Evolutionary conservation across 1,140 invertebrate genomes (phyloP).

Genomic region (Battus philenor): DNA sequence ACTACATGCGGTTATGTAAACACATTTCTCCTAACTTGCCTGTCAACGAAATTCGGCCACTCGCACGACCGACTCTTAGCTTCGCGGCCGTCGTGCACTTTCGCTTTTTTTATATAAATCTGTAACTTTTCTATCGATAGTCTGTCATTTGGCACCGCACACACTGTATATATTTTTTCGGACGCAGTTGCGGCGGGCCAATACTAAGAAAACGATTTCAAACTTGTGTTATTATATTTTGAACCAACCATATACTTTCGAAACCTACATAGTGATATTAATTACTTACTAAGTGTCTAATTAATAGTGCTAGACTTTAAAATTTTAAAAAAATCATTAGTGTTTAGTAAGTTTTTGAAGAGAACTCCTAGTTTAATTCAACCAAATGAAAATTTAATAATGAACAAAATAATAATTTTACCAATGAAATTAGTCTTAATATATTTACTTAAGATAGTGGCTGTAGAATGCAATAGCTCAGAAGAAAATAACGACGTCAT

Average conservation of each 20-base stretch:
- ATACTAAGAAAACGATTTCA: not conserved
- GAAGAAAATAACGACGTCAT: conserved; percentile 17
- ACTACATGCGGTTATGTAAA: conserved; percentile 37
- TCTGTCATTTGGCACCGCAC: not conserved
- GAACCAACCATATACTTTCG: no score
- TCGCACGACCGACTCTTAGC: conserved; percentile 26
- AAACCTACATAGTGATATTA: no score
- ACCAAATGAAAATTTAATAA: conserved; percentile 5
- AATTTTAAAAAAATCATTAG: no score
- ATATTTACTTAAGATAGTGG: conserved; percentile 19
- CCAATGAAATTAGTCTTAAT: conserved; percentile 19
- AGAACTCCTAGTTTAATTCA: no score
- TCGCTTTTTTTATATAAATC: conserved; percentile 35
- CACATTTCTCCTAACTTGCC: conserved; percentile 47
- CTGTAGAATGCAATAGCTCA: not conserved
- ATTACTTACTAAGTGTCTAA: no score
- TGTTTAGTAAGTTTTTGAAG: no score
- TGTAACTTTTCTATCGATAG: conserved; percentile 15
- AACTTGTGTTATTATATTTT: not conserved
- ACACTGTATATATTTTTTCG: not conserved
- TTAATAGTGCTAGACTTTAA: no score
- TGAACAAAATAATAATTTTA: conserved; percentile 17
- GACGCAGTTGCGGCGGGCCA: not conserved
- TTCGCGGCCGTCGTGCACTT: conserved; percentile 29
- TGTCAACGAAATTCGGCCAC: conserved; percentile 46